phyloP scores from a whole-genome alignment of 2,797 vertebrate species.

The Sandelia bainsii region DNA sequence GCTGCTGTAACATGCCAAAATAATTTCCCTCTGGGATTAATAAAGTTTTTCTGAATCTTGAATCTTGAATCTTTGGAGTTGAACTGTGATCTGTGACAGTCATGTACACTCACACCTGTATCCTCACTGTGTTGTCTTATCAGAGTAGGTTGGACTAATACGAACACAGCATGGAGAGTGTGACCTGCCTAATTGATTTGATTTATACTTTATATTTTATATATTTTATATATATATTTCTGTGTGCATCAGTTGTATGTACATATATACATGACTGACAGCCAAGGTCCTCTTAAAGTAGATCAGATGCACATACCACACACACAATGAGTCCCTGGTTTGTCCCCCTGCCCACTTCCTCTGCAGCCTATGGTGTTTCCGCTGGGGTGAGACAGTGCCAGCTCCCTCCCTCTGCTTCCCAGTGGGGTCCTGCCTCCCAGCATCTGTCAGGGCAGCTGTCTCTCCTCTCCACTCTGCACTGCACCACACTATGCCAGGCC shows the following conservation, averaged over 20 bases:
- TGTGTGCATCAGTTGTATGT: constrained; percentile 29
- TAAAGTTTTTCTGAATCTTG: too few relatives aligned
- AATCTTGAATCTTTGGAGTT: too few relatives aligned
- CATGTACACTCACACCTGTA: too few relatives aligned
- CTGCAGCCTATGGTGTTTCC: constrained; percentile 89
- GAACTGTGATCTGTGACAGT: too few relatives aligned
- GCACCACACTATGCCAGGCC: constrained; percentile 84
- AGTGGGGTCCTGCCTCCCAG: constrained; percentile 90
- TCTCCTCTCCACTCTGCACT: constrained; percentile 83
- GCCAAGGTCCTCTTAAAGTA: constrained; percentile 66
- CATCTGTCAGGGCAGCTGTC: constrained; percentile 90
- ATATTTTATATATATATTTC: background rate
- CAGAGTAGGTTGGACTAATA: background rate
- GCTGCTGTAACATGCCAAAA: too few relatives aligned
- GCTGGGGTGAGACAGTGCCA: constrained; percentile 88
- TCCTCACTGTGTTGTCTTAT: background rate
- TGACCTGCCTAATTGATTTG: constrained; percentile 9
- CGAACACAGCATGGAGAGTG: constrained; percentile 18
- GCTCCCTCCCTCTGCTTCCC: constrained; percentile 87
- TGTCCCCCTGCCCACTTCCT: constrained; percentile 90
- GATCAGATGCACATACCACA: constrained; percentile 58
- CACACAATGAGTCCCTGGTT: constrained; percentile 80
- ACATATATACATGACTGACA: constrained; percentile 50
- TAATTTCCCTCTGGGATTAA: too few relatives aligned
- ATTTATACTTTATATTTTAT: constrained; percentile 1